These are phyloP conservation scores for Gnathonemus echidnorhynchus DNA, from an alignment of 2,113 vertebrate genomes.

Conservation along the genomic window DNA sequence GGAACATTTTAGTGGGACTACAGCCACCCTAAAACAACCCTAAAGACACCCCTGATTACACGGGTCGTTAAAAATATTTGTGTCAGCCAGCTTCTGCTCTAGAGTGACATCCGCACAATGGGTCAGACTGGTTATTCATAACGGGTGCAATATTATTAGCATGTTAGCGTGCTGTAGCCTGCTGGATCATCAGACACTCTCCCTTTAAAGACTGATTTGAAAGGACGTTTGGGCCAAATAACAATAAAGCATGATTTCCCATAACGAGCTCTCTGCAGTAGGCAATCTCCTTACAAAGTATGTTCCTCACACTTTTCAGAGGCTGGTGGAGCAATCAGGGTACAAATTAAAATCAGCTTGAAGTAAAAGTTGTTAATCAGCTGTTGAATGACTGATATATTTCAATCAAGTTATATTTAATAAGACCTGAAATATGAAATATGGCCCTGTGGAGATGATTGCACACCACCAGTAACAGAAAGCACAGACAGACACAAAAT, in stretches of 20 bases:
- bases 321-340: neutral
- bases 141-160: neutral
- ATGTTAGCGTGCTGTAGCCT: neutral
- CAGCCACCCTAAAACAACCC: neutral
- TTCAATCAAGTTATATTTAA: neutral
- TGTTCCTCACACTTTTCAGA: neutral
- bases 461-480: neutral
- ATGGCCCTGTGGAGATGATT: neutral
- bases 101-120: neutral
- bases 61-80: neutral
- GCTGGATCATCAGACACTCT: neutral
- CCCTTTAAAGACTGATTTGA: neutral
- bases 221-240: neutral
- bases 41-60: neutral
- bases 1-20: neutral
- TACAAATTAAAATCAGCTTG: neutral
- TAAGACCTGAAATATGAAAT: neutral
- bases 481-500: neutral
- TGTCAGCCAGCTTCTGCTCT: neutral
- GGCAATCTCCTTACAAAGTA: conserved; percentile 1
- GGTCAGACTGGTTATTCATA: neutral
- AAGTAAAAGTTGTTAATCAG: conserved; percentile 7
- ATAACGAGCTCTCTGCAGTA: conserved; percentile 6
- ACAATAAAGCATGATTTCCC: conserved; percentile 3
- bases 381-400: conserved; percentile 4